Evolutionary conservation across 2,113 vertebrate genomes (phyloP).

Genomic region (Pterocles burchelli): DNA sequence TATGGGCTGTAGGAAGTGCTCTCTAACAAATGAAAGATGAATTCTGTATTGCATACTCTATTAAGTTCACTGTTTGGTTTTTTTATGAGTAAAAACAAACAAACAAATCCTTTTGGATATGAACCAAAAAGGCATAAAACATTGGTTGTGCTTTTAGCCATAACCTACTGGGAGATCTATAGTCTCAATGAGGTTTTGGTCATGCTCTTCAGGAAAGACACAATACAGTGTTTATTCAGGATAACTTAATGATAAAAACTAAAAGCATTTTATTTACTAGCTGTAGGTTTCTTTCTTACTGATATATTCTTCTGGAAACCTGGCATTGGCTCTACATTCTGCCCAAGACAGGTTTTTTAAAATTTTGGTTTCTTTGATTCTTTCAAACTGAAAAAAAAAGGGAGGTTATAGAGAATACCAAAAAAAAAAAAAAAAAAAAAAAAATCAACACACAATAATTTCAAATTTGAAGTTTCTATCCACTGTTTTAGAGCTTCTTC

Average conservation of each 20-base stretch:
- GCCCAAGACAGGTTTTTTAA: not conserved
- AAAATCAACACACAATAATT: not conserved
- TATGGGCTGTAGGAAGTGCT: constrained; percentile 11
- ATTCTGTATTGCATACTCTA: not conserved
- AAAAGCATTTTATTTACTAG: not conserved
- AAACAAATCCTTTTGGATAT: not conserved
- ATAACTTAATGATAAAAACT: constrained; percentile 10
- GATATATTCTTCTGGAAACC: not conserved
- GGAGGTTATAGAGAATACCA: not conserved
- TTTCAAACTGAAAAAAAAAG: not conserved
- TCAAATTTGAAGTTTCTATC: not conserved
- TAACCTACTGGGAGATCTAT: not conserved
- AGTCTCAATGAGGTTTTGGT: not conserved
- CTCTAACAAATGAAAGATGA: constrained; percentile 30
- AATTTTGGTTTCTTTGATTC: not conserved
- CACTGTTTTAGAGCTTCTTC: not conserved
- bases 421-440: not conserved
- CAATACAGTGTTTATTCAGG: not conserved
- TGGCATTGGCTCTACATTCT: not conserved
- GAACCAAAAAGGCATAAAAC: constrained; percentile 5
- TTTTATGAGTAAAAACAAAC: constrained; percentile 24
- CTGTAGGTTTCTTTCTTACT: not conserved
- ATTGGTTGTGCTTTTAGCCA: constrained; percentile 9
- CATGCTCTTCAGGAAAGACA: constrained; percentile 7
- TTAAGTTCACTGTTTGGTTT: not conserved